These are phyloP conservation scores for Aptenodytes patagonicus DNA, from an alignment of 2,113 vertebrate species.

Conservation along the genomic window DNA sequence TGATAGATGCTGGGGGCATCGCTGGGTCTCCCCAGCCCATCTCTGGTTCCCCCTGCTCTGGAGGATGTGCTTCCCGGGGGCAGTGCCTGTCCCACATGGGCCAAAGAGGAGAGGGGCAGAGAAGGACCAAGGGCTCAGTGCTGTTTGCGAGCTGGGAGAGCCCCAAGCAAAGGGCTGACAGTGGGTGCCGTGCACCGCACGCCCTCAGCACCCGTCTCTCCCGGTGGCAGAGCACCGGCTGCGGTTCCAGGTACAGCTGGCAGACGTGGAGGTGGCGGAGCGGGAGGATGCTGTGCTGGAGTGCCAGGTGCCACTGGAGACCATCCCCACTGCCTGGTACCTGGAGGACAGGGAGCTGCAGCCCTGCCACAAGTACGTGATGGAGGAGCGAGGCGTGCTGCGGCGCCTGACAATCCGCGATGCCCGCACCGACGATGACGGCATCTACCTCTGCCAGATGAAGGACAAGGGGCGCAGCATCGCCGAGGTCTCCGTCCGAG, in stretches of 20 bases:
- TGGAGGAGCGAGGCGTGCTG: constrained; percentile 89
- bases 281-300: constrained; percentile 88
- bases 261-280: constrained; percentile 90
- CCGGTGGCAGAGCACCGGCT: constrained; percentile 83
- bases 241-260: constrained; percentile 87
- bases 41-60: neutral
- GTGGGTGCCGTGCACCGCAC: fast-evolving
- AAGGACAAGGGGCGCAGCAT: constrained; percentile 91
- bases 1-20: neutral
- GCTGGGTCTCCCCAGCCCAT: neutral
- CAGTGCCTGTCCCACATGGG: fast-evolving
- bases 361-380: constrained; percentile 92
- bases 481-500: constrained; percentile 93
- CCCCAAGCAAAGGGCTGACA: fast-evolving
- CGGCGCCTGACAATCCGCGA: constrained; percentile 90
- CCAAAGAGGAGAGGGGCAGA: neutral
- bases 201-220: neutral
- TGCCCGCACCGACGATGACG: constrained; percentile 89
- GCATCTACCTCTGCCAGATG: constrained; percentile 97
- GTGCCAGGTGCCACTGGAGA: constrained; percentile 92
- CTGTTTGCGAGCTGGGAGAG: neutral
- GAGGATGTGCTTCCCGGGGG: neutral
- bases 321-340: constrained; percentile 92
- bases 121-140: neutral
- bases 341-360: constrained; percentile 91